Conservation (phyloP, 2,888 invertebrate species). For the Cyaniris semiargus region DNA sequence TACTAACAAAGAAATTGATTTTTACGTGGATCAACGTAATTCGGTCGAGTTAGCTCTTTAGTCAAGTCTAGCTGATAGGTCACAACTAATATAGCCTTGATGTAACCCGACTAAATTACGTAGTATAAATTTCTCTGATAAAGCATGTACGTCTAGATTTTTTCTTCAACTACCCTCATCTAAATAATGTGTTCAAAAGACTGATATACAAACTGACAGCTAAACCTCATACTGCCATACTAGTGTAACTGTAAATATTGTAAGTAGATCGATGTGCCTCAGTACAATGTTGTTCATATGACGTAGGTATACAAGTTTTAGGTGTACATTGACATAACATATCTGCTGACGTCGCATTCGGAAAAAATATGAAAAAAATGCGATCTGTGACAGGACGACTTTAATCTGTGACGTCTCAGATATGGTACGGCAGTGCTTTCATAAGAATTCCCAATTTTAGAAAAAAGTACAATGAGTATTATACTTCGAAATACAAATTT, state of each 20-base stretch:
- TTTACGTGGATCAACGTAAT: too few relatives aligned
- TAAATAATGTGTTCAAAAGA: conserved; percentile 30
- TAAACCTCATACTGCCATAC: conserved; percentile 77
- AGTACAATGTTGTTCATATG: conserved; percentile 67
- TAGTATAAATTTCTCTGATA: not conserved
- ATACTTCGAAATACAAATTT: conserved; percentile 9
- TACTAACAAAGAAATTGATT: too few relatives aligned
- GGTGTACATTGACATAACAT: not conserved
- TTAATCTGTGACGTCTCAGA: not conserved
- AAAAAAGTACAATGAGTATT: not conserved
- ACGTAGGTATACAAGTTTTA: conserved; percentile 70
- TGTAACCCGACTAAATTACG: not conserved
- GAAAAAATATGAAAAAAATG: not conserved
- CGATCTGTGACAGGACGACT: not conserved
- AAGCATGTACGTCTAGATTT: not conserved
- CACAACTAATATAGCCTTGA: not conserved
- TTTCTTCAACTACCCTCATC: not conserved
- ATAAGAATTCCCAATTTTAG: not conserved
- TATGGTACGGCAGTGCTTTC: not conserved
- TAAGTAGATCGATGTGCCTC: conserved; percentile 13
- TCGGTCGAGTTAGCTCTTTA: too few relatives aligned
- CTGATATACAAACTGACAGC: conserved; percentile 41
- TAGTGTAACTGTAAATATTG: conserved; percentile 68
- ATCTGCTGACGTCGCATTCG: not conserved
- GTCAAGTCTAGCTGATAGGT: too few relatives aligned